phyloP scores from a whole-genome alignment of 2,888 invertebrate genomes.

The Sphaeridia pumilis region DNA sequence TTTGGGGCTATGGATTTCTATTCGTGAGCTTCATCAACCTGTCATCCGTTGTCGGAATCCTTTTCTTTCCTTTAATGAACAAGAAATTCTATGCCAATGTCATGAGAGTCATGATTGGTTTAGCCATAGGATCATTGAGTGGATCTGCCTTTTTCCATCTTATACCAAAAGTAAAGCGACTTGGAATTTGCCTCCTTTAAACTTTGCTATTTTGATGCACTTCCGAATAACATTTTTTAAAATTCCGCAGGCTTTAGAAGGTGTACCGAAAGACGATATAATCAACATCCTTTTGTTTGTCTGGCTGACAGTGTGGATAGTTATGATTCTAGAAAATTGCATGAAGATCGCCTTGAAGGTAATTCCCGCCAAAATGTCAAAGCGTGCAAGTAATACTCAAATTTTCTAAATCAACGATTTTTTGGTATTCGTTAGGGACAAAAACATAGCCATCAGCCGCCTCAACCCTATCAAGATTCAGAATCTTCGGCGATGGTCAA shows the following conservation, averaged over 20 bases:
- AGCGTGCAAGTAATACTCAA: background rate
- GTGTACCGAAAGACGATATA: too few relatives aligned
- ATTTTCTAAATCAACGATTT: background rate
- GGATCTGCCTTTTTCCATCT: constrained; percentile 47
- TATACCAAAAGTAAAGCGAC: constrained; percentile 44
- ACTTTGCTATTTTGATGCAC: too few relatives aligned
- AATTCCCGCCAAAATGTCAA: too few relatives aligned
- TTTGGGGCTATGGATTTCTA: constrained; percentile 49
- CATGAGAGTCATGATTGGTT: constrained; percentile 45
- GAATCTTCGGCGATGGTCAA: background rate
- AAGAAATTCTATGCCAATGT: constrained; percentile 44
- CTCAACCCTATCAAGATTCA: background rate
- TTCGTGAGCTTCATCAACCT: constrained; percentile 50
- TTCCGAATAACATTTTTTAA: too few relatives aligned
- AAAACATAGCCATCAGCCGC: background rate
- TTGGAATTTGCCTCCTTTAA: too few relatives aligned
- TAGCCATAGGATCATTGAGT: constrained; percentile 48
- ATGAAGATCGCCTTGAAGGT: constrained; percentile 44
- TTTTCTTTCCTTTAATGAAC: constrained; percentile 48
- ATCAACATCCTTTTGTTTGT: constrained; percentile 39
- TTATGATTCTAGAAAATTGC: constrained; percentile 47
- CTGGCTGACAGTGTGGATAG: constrained; percentile 46
- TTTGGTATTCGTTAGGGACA: background rate
- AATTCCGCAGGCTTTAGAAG: too few relatives aligned
- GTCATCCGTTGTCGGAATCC: constrained; percentile 48